These are phyloP conservation scores for Drosophila sucinea DNA, from an alignment of 1,140 invertebrate genomes.

Conservation along the genomic window DNA sequence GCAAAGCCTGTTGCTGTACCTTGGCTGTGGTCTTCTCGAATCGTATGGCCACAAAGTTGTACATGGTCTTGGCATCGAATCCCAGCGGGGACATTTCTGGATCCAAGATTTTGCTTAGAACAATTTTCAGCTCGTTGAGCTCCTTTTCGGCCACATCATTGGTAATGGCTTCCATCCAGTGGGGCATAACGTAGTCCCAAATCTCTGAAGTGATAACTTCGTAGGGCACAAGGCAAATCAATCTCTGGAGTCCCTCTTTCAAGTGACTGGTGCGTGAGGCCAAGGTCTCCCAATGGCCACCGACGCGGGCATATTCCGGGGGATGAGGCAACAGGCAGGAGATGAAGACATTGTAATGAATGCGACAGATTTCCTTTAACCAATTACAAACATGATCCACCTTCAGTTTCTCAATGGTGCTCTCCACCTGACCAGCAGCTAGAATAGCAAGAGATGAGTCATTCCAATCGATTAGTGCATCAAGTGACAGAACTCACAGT, in stretches of 20 bases:
- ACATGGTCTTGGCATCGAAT: constrained; percentile 96
- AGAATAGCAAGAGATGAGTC: constrained; percentile 37
- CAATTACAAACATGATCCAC: constrained; percentile 96
- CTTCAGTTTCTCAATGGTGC: constrained; percentile 95
- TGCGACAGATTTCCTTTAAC: constrained; percentile 93
- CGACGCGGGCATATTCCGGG: constrained; percentile 87
- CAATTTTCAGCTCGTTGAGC: constrained; percentile 94
- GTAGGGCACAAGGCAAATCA: constrained; percentile 98
- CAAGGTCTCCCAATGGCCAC: constrained; percentile 97
- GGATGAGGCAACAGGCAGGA: constrained; percentile 93
- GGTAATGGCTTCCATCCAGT: constrained; percentile 99
- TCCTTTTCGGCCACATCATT: constrained; percentile 97
- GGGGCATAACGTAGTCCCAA: constrained; percentile 99
- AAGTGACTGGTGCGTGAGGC: constrained; percentile 95
- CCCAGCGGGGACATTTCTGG: constrained; percentile 97
- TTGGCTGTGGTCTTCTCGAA: constrained; percentile 93
- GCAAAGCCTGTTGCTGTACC: constrained; percentile 96
- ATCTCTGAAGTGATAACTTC: constrained; percentile 97
- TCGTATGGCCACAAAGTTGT: constrained; percentile 95
- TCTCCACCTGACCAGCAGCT: constrained; percentile 89
- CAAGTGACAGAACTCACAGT: constrained; percentile 86
- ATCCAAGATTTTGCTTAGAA: constrained; percentile 98
- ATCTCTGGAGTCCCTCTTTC: constrained; percentile 95
- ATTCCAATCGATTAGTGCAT: neutral
- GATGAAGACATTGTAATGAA: constrained; percentile 93